Evolutionary conservation across 2,113 vertebrate species (phyloP).

Genomic region (cat (Felis catus)): DNA sequence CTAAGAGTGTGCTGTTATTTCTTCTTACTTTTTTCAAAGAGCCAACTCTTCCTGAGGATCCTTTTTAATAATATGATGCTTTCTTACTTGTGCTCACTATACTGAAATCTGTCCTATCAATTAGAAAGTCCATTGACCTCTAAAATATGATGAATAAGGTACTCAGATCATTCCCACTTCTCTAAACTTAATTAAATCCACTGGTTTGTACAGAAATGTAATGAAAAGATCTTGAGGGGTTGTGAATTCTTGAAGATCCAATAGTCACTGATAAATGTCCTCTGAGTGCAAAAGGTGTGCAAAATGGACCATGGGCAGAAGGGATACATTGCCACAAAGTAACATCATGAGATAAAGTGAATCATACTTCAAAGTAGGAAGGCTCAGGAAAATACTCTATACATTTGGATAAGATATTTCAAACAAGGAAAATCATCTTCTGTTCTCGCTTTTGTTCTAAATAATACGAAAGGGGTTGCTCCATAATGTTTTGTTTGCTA

Average conservation of each 20-base stretch:
- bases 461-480: background rate
- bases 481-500: background rate
- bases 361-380: background rate
- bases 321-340: fast-evolving
- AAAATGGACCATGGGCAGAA: background rate
- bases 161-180: background rate
- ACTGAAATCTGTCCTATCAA: background rate
- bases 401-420: background rate
- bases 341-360: background rate
- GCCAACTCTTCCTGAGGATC: background rate
- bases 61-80: background rate
- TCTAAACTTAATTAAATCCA: background rate
- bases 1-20: background rate
- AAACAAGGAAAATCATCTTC: background rate
- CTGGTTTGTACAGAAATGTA: background rate
- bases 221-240: background rate
- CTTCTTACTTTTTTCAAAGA: background rate
- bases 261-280: background rate
- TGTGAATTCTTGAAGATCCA: background rate
- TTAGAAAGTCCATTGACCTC: background rate
- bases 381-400: background rate
- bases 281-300: background rate
- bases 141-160: background rate
- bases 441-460: background rate
- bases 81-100: background rate